A percentile compares a stretch with the other conserved stretches of the same genome.
Evolutionary conservation across 2,888 invertebrate genomes (phyloP).

Genomic region (Melieria omissa): DNA sequence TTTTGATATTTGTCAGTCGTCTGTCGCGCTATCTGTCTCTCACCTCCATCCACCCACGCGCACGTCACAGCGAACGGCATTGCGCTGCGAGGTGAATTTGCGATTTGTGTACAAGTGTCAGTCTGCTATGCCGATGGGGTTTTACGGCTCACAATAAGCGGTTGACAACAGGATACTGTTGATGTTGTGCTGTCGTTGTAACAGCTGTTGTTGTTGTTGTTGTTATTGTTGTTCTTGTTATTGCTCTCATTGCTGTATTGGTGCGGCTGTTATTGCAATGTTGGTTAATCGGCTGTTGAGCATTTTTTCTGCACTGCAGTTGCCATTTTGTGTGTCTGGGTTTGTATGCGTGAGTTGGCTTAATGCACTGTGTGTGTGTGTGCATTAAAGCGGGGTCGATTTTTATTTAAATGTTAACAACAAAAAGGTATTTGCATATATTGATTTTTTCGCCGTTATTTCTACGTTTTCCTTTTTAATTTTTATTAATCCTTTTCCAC

Average conservation of each 20-base stretch:
- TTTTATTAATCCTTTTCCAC: slow-evolving; percentile 5
- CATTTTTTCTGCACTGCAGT: slow-evolving; percentile 11
- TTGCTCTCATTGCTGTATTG: slow-evolving; percentile 21
- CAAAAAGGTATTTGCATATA: slow-evolving; percentile 30
- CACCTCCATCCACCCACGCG: no score
- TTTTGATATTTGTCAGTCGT: no score
- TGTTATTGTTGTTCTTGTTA: slow-evolving; percentile 22
- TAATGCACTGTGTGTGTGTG: background rate
- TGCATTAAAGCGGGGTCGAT: background rate
- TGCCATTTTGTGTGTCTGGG: slow-evolving; percentile 7
- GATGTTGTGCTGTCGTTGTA: slow-evolving; percentile 14
- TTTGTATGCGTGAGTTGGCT: background rate
- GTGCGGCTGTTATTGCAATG: background rate
- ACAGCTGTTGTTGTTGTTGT: slow-evolving; percentile 7
- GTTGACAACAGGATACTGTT: slow-evolving; percentile 29
- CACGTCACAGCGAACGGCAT: no score
- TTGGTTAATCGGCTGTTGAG: slow-evolving; percentile 28
- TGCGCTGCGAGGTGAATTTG: background rate
- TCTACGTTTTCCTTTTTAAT: background rate
- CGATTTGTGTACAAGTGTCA: slow-evolving; percentile 28
- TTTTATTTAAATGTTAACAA: slow-evolving; percentile 33
- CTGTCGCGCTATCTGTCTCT: no score
- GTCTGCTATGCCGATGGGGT: slow-evolving; percentile 17
- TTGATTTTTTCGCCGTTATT: slow-evolving; percentile 24
- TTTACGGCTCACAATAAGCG: slow-evolving; percentile 23